Evolutionary conservation across 2,113 vertebrate species (phyloP), one percentile per base, ranked within the genome.

Genomic region (Gulo gulo): DNA sequence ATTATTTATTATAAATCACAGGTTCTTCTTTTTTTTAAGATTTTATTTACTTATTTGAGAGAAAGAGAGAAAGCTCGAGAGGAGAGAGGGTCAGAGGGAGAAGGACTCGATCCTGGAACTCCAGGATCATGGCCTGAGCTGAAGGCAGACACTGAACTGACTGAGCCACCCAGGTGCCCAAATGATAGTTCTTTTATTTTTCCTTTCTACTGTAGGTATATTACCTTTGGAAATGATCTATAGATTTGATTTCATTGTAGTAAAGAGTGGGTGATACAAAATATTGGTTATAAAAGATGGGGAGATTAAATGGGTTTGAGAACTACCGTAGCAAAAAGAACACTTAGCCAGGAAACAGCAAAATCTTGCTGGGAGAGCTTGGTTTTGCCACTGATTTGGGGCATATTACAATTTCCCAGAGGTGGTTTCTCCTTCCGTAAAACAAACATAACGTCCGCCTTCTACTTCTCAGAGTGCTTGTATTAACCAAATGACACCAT

Each of bases 151-250:
- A 3, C 63, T 34, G 31, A 67, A 34, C 63, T 4, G 14, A 67
- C 63, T 67, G 63, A 67, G 63, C 31, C 63, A 67, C 14, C 63
- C 63, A 16, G 63, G 31, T 15, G 15, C 63, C 31, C 63, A 67
- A 34, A 67, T 67, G 63, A 67, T 34, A 29, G 36, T 36, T 34
- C 34, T 52, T 71, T 89, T 78, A 47, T 63, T 91, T 96, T 61
- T 73, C 29, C 24, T 71, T 93, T 74, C 57, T 85, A 73, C 20
- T 31, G 42, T 29, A n/a, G 55, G 29, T 42, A 80, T 47, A 57
- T 63, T 94, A 71, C 31, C 55, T 94, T 94, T 84, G 52, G 50
- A 92, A 96, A 92, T 57, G 42, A 88, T 50, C 24, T 74, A 26
- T 76, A 76, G 36, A 76, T 94, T 95, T 73, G 52, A 88, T 91